phyloP scores from a whole-genome alignment of 2,888 invertebrate species.

The Platynereis dumerilii region DNA sequence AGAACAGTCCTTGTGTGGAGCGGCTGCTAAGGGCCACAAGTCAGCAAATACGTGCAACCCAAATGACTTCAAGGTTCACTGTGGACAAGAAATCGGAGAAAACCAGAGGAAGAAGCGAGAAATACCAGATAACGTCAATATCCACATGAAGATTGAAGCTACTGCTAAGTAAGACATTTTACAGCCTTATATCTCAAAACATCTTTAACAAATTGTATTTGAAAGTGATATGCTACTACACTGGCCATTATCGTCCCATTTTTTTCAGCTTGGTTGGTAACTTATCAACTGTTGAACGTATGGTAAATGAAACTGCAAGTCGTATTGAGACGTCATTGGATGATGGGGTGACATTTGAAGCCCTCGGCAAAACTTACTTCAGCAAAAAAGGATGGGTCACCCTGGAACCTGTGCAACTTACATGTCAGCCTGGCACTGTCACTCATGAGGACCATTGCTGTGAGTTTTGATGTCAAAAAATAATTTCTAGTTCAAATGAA shows the following conservation, averaged over 20 bases:
- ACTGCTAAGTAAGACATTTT: background rate
- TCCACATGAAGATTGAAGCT: conserved; percentile 1
- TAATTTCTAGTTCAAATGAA: no score
- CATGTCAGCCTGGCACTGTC: conserved; percentile 1
- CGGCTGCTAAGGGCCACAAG: background rate
- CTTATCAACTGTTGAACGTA: background rate
- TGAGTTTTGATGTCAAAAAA: no score
- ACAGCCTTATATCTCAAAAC: no score
- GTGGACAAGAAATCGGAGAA: background rate
- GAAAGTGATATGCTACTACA: no score
- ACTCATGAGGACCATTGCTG: conserved; percentile 1
- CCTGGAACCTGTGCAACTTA: background rate
- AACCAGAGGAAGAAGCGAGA: background rate
- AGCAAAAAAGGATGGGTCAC: background rate
- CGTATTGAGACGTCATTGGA: background rate
- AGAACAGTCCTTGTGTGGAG: conserved; percentile 34
- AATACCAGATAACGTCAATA: background rate
- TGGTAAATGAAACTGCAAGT: conserved; percentile 2
- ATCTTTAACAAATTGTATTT: no score
- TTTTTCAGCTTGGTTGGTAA: background rate
- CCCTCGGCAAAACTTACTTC: background rate
- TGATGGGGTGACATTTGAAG: background rate
- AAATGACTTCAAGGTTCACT: conserved; percentile 3
- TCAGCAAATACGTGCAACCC: background rate
- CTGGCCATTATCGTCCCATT: background rate